These are phyloP conservation scores for Andrena haemorrhoa DNA, from an alignment of 2,888 invertebrate species.

Conservation along the genomic window DNA sequence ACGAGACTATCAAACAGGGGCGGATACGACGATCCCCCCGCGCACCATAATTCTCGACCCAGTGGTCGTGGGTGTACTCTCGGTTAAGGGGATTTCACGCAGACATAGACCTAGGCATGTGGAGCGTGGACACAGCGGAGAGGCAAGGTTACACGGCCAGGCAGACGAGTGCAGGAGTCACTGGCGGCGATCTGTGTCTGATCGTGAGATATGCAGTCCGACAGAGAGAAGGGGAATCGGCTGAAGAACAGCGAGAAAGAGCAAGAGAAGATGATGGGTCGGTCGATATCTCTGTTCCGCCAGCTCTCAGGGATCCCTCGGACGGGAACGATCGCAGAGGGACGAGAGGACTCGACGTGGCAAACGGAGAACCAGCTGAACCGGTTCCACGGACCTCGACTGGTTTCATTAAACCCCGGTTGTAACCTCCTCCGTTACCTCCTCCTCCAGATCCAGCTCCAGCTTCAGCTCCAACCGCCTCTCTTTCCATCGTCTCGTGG, in stretches of 20 bases:
- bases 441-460: conserved; percentile 38
- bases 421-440: conserved; percentile 74
- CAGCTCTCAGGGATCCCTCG: conserved; percentile 33
- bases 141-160: conserved; percentile 18
- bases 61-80: conserved; percentile 69
- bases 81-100: conserved; percentile 66
- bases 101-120: conserved; percentile 19
- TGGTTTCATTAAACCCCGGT: conserved; percentile 82
- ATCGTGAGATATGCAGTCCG: conserved; percentile 65
- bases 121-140: conserved; percentile 3
- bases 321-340: conserved; percentile 6
- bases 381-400: conserved; percentile 81
- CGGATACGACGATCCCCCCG: conserved; percentile 60
- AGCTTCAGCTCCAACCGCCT: conserved; percentile 42
- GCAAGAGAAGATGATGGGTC: conserved; percentile 50
- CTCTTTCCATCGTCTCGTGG: conserved; percentile 57
- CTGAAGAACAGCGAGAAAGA: conserved; percentile 26
- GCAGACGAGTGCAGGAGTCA: conserved; percentile 61
- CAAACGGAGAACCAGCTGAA: conserved; percentile 76
- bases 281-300: conserved; percentile 59
- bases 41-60: conserved; percentile 68
- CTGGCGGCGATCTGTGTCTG: conserved; percentile 64
- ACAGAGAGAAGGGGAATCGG: conserved; percentile 16
- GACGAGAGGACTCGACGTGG: conserved; percentile 52
- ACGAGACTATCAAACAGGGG: conserved; percentile 74